Conservation (phyloP, 2,113 vertebrate genomes). For the Anoura caudifer region DNA sequence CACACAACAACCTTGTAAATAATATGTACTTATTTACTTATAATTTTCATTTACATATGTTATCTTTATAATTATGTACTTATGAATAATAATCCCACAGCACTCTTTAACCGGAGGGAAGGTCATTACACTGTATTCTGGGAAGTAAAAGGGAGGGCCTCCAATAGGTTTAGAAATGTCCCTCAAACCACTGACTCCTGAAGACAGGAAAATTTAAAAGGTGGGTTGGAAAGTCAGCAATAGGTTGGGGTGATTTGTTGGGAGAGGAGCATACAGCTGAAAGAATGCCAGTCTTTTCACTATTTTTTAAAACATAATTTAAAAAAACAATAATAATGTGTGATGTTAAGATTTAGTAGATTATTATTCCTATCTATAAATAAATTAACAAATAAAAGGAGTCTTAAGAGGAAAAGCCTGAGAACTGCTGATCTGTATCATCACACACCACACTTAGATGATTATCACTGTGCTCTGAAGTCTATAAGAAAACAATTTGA, state of each 20-base stretch:
- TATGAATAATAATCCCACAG: conserved; percentile 32
- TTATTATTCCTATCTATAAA: background rate
- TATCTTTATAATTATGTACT: conserved; percentile 38
- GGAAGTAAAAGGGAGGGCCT: background rate
- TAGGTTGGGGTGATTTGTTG: background rate
- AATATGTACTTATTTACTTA: conserved; percentile 6
- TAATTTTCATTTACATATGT: conserved; percentile 33
- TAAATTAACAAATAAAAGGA: background rate
- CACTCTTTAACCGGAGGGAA: background rate
- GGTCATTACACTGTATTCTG: background rate
- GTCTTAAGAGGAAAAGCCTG: background rate
- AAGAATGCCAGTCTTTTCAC: background rate
- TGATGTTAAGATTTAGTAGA: background rate
- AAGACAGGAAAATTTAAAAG: background rate
- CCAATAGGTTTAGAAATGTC: background rate
- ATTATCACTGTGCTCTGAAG: background rate
- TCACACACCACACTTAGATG: background rate
- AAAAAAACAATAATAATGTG: background rate
- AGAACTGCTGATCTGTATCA: background rate
- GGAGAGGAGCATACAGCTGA: background rate
- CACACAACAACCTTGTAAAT: conserved; percentile 32
- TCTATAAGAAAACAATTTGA: background rate
- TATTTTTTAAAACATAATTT: conserved; percentile 2
- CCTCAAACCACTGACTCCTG: background rate
- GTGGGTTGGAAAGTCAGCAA: background rate